Evolutionary conservation across 2,888 invertebrate genomes (phyloP), one percentile per base, ranked within the genome.

Genomic region (Chloroclysta siterata): DNA sequence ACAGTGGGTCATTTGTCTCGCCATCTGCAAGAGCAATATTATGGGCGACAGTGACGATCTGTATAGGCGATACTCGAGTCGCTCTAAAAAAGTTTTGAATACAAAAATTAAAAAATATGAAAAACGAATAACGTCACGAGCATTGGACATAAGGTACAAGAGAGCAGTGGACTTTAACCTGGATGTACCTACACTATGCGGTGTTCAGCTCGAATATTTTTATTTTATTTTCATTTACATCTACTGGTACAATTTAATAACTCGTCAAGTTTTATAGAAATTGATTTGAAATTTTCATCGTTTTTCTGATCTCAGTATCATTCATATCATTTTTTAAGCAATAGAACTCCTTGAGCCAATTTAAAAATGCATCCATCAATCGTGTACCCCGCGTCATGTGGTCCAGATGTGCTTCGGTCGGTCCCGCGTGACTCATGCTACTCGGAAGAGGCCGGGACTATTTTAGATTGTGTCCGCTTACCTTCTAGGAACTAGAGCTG

Each of bases 401-500:
- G 85, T 84, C 87, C 89, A 90, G 91, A 90, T 90, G 90, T 84
- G 88, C 81, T 77, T 75, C 80, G 87, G 87, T 83, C 87, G 75
- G 87, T 88, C 88, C 89, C 87, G 85, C 63, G 71, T 91, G 91
- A 91, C 65, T 92, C 91, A 93, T 78, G 78, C 74, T 85, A 87
- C 90, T 88, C 87, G 87, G 91, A 92, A 91, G 89, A 84, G 86
- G 88, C 87, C 86, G 86, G 77, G 84, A 87, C 90, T 91, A 91
- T 92, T 92, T 91, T 89, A 87, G 88, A 86, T 82, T 89, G 91
- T 88, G 91, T 92, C 90, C 91, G 92, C 90, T 90, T 90, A 89
- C 91, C 87, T 93, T 93, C 93, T 93, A 51, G 33, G 51, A 51
- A 51, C 46, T 46, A 46, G 46, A 46, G 46, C 17, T 46, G 46